A percentile compares a stretch with the other conserved stretches of the same genome.
Evolutionary conservation across 2,797 vertebrate species (phyloP).

Genomic region (Neosalanx taihuensis): DNA sequence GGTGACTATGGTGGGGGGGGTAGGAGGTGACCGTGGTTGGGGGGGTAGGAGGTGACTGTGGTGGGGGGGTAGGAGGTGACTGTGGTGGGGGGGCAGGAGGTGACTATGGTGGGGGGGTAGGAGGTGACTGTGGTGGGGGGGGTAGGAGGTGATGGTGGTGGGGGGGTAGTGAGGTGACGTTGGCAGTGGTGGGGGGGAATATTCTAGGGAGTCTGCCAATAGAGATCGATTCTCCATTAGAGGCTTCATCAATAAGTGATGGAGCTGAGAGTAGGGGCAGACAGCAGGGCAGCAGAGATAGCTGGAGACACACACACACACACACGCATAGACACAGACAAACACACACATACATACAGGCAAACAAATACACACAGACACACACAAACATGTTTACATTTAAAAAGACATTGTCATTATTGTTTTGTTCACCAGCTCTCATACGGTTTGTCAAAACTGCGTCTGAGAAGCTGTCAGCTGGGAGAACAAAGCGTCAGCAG

Average conservation of each 20-base stretch:
- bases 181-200: slow-evolving; percentile 26
- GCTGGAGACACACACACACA: slow-evolving; percentile 44
- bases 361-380: slow-evolving; percentile 5
- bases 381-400: not conserved
- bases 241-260: slow-evolving; percentile 72
- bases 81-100: slow-evolving; percentile 13
- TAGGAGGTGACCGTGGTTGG: not conserved
- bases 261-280: slow-evolving; percentile 52
- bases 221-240: slow-evolving; percentile 70
- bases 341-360: slow-evolving; percentile 12
- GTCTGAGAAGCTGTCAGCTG: not conserved
- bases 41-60: slow-evolving; percentile 16
- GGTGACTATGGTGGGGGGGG: too few relatives aligned
- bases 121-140: too few relatives aligned
- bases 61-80: slow-evolving; percentile 9
- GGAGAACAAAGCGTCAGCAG: not conserved
- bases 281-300: slow-evolving; percentile 57
- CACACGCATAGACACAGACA: slow-evolving; percentile 3
- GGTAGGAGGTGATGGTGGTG: too few relatives aligned
- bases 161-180: too few relatives aligned
- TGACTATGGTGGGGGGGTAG: too few relatives aligned
- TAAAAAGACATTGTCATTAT: not conserved
- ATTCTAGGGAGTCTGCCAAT: slow-evolving; percentile 54
- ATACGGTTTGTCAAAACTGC: not conserved
- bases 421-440: not conserved